Evolutionary conservation across 2,113 vertebrate species (phyloP).

Genomic region (Monopterus albus): DNA sequence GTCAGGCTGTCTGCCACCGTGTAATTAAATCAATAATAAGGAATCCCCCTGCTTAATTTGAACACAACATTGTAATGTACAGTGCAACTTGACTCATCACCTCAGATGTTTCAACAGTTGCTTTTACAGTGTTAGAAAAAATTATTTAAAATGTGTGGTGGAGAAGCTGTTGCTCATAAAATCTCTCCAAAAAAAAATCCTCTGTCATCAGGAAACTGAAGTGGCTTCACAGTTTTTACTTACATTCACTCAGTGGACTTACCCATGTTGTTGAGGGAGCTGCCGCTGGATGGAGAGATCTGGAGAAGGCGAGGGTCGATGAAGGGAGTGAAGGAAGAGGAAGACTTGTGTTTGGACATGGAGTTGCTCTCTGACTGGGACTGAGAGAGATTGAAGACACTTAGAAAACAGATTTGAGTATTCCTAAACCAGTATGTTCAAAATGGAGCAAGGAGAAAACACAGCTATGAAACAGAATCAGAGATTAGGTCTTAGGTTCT

Average conservation of each 20-base stretch:
- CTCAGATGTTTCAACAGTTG: neutral
- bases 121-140: neutral
- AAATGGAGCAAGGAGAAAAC: neutral
- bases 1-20: too few species aligned
- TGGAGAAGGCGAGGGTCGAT: constrained; percentile 98
- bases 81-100: neutral
- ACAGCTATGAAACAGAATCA: neutral
- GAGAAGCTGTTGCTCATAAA: neutral
- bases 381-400: constrained; percentile 76
- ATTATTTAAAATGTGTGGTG: neutral
- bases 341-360: constrained; percentile 99
- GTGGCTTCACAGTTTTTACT: neutral
- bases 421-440: neutral
- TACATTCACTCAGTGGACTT: constrained; percentile 46
- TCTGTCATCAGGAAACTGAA: neutral
- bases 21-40: too few species aligned
- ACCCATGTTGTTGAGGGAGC: constrained; percentile 97
- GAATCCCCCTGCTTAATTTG: too few species aligned
- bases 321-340: constrained; percentile 99
- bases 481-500: neutral
- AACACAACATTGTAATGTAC: neutral
- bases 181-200: neutral
- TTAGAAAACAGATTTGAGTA: neutral
- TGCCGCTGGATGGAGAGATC: constrained; percentile 96
- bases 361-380: constrained; percentile 98